Evolutionary conservation across 2,888 invertebrate genomes (phyloP), one percentile per base, ranked within the genome.

Genomic region (Dascillus cervinus): DNA sequence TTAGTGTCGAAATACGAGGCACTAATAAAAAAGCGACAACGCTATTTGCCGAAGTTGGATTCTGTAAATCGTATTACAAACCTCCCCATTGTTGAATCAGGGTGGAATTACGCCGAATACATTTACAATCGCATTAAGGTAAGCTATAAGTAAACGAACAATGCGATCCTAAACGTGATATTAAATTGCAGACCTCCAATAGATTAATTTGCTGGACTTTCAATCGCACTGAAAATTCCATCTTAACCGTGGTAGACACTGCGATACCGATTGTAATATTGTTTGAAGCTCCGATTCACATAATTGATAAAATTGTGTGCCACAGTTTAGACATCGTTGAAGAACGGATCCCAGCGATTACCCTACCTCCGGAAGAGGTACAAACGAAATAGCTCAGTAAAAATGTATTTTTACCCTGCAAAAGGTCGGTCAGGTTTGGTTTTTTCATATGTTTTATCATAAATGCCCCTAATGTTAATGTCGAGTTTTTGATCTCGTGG

Each of bases 271-370:
- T 82, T 0, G 77, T 85, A 1, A 73, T 77, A 28, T 68, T 85
- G 20, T 71, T 86, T 26, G 81, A 83, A 55, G 70, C 75, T 0
- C 89, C 89, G 0, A 68, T 88, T 5, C 69, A 71, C 14, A 77
- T 77, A 34, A 70, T 87, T 20, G 88, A 88, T 64, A 71, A 71
- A 42, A 70, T 88, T 39, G 75, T 91, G 39, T 90, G 88, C 66
- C 80, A 76, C 56, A 85, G 88, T 33, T 73, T 92, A 42, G 88
- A 89, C 47, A 73, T 83, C 20, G 79, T 91, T n/a, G 90, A 91
- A 60, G 77, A 83, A 52, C 75, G 77, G 37, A 80, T 88, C 26
- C 91, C 91, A 0, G 76, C 82, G 1, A 82, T 91, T 38, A 79
- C 82, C 57, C 68, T 89, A 44, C 87, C 90, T 3, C 88, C 91